Evolutionary conservation across 2,113 vertebrate genomes (phyloP).

Genomic region (Boulengeromyrus knoepffleri): DNA sequence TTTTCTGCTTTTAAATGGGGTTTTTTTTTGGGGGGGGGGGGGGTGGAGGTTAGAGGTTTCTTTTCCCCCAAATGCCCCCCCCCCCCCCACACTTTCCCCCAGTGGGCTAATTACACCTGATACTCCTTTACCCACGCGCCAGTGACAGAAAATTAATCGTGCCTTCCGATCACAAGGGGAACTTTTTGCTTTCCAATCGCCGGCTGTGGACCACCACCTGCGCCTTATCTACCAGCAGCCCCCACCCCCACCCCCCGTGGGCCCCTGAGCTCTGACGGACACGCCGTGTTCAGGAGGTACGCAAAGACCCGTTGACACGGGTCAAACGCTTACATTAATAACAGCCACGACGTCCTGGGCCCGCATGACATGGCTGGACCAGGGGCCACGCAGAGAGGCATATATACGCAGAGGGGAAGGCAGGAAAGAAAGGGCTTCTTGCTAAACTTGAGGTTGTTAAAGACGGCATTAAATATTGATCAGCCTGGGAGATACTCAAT

Average conservation of each 20-base stretch:
- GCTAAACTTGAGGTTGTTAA: constrained; percentile 47
- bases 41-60: no score
- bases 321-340: constrained; percentile 43
- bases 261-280: background rate
- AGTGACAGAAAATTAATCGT: background rate
- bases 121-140: background rate
- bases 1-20: no score
- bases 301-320: constrained; percentile 16
- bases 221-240: background rate
- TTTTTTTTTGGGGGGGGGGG: no score
- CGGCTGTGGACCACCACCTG: background rate
- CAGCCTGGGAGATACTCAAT: constrained; percentile 42
- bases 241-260: background rate
- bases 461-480: constrained; percentile 50
- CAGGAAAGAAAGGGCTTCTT: constrained; percentile 29
- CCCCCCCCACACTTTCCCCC: background rate
- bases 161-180: background rate
- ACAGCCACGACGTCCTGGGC: constrained; percentile 23
- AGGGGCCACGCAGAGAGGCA: constrained; percentile 25
- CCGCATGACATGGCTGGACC: constrained; percentile 23
- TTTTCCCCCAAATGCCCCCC: no score
- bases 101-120: background rate
- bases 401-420: constrained; percentile 19
- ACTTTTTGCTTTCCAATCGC: background rate
- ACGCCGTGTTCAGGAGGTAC: background rate